These are phyloP conservation scores for Eriocheir sinensis DNA, from an alignment of 1,140 invertebrate genomes.

Conservation along the genomic window DNA sequence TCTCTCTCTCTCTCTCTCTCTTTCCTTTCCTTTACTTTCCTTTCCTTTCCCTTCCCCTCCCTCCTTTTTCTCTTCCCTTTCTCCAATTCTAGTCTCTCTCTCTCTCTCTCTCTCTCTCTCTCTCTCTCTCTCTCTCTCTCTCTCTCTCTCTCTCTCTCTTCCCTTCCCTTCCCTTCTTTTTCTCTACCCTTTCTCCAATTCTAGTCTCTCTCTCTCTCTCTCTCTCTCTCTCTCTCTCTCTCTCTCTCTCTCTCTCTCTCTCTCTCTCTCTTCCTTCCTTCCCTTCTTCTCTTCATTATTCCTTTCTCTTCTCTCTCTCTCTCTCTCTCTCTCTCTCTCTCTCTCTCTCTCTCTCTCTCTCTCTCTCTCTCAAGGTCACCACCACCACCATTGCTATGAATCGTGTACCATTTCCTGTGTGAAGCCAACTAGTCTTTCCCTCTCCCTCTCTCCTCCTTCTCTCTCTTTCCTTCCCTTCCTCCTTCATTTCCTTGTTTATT, in stretches of 20 bases:
- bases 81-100: not conserved
- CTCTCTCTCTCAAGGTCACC: not conserved
- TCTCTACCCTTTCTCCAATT: not conserved
- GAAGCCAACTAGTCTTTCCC: not conserved
- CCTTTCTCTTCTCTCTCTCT: constrained; percentile 18
- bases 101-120: constrained; percentile 34
- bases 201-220: not conserved
- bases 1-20: constrained; percentile 6
- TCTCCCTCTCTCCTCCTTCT: constrained; percentile 8
- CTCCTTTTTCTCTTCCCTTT: not conserved
- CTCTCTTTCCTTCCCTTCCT: not conserved
- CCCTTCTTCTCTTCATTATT: not conserved
- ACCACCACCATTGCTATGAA: no score
- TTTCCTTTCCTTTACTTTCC: not conserved
- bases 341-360: constrained; percentile 40
- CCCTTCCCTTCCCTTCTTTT: not conserved
- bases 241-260: not conserved
- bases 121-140: constrained; percentile 31
- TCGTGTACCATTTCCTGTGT: no score
- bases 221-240: constrained; percentile 35
- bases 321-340: constrained; percentile 11
- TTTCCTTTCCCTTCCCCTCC: not conserved
- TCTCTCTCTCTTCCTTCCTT: not conserved
- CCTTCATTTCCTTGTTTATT: not conserved
- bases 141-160: not conserved